Base-by-base conservation (phyloP, 2,113 vertebrate species). In the Actenoides hombroni region DNA sequence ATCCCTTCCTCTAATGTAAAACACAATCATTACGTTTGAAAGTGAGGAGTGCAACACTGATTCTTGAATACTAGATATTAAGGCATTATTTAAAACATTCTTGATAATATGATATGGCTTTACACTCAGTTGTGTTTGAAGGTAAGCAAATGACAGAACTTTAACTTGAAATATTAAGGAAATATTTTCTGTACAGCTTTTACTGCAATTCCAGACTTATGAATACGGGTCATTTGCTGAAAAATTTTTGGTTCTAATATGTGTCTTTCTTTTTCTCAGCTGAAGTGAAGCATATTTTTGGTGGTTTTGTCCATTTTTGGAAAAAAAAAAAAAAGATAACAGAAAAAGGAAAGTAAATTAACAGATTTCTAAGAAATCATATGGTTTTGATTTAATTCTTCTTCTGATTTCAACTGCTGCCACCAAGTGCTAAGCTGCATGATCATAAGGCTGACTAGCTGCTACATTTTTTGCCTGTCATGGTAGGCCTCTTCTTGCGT, bases 401-500 rank as follows among this genome's bases (percentile, higher is more conserved):
- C 49, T 88, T 94, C 60, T 76, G 68, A 94, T 96, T 92, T 54
- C 76, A 86, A 69, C 35, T 90, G 86, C 39, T 92, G 64, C 88
- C 78, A 92, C 33, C 51, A 94, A 92, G 83, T 70, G 51, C 48
- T 92, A 93, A 92, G 51, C 33, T 95, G 83, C 46, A 74, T 89
- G 42, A 89, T 91, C 65, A 79, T 31, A 44, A 40, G 31, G 24
- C 56, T 63, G 83, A 84, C 25, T 89, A 57, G 29, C 63, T 85
- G 74, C 69, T 70, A 88, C 8, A 87, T 91, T 90, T 88, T 92
- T 81, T 0, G 8, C 94, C 46, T 97, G 57, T 96, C 51, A 73
- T 89, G 6, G 70, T 76, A 96, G 33, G 40, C 24, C 95, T 81
- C n/a, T 89, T 95, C 83, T 90, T 97, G 74, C 92, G 69, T 93